Conservation (phyloP, 2,797 vertebrate species). For the Phoeniculus purpureus region DNA sequence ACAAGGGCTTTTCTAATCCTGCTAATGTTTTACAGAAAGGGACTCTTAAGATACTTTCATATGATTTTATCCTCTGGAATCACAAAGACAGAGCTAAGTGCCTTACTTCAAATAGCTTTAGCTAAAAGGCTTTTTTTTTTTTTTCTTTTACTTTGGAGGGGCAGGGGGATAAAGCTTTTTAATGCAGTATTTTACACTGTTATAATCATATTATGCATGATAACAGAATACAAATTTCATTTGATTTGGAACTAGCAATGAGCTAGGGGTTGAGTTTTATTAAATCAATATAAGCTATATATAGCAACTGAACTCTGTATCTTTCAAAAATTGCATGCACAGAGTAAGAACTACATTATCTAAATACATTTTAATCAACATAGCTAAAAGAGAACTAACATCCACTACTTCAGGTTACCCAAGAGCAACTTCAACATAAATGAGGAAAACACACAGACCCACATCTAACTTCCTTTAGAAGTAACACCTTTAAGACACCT, state of each 20-base stretch:
- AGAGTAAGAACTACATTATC: neutral
- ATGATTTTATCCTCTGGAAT: neutral
- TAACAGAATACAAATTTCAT: neutral
- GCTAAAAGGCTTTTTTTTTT: neutral
- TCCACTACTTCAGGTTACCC: neutral
- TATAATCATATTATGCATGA: neutral
- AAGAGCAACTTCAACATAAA: neutral
- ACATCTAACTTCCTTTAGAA: neutral
- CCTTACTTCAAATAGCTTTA: neutral
- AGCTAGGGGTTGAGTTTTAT: constrained; percentile 1
- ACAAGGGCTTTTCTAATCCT: neutral
- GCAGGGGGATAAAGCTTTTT: neutral
- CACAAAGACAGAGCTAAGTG: neutral
- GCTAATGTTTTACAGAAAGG: neutral
- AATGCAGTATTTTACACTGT: neutral
- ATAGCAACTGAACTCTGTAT: neutral
- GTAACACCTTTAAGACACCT: neutral
- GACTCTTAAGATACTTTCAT: neutral
- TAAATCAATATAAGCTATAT: neutral
- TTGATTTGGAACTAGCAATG: neutral
- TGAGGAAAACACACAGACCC: neutral
- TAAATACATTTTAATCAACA: neutral
- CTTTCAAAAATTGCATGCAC: neutral
- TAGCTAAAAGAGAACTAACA: neutral
- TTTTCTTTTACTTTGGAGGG: neutral